Conservation (phyloP, 2,797 vertebrate genomes). For the Numenius phaeopus region DNA sequence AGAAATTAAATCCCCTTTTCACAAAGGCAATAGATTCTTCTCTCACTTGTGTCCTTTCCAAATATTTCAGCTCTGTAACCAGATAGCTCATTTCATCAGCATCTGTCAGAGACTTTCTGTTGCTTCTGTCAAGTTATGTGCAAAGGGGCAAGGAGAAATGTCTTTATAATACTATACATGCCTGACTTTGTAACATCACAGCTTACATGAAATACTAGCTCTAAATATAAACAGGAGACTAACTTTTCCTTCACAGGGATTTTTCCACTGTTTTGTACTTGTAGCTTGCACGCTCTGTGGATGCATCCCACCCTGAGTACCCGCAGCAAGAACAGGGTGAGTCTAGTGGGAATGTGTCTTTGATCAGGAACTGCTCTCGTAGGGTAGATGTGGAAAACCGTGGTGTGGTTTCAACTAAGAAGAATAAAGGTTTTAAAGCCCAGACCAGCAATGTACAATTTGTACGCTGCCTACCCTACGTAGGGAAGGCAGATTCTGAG, state of each 20-base stretch:
- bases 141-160: slow-evolving; percentile 40
- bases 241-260: not conserved
- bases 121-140: slow-evolving; percentile 24
- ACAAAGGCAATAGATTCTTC: slow-evolving; percentile 58
- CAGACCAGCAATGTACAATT: not conserved
- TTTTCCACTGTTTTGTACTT: not conserved
- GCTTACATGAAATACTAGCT: slow-evolving; percentile 2
- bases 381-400: not conserved
- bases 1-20: slow-evolving; percentile 66
- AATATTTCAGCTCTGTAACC: slow-evolving; percentile 58
- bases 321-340: accelerated
- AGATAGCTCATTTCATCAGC: slow-evolving; percentile 49
- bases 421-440: not conserved
- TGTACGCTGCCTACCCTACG: not conserved
- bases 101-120: slow-evolving; percentile 32
- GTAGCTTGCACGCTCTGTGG: accelerated
- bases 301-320: not conserved
- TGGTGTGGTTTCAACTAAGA: not conserved
- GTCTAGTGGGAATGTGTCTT: not conserved
- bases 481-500: slow-evolving; percentile 2
- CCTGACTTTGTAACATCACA: slow-evolving; percentile 25
- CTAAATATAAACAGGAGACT: slow-evolving; percentile 8
- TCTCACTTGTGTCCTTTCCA: slow-evolving; percentile 60
- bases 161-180: not conserved
- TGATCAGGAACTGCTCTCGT: not conserved